These are phyloP conservation scores for Stenichneumon culpator DNA, from an alignment of 2,888 invertebrate species.

Conservation along the genomic window DNA sequence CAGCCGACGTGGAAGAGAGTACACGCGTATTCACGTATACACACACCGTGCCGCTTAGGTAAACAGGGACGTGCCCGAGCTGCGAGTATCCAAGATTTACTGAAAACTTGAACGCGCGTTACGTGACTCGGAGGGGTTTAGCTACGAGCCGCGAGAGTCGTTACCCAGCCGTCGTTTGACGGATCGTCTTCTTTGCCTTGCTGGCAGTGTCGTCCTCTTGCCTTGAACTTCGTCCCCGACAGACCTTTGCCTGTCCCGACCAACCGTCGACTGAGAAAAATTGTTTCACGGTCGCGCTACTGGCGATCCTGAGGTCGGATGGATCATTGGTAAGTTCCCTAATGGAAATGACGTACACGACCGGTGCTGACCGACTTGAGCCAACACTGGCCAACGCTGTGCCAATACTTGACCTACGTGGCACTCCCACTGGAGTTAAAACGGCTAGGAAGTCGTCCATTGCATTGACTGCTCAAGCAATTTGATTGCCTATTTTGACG, in stretches of 20 bases:
- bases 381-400: too few relatives aligned
- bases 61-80: background rate
- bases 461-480: too few relatives aligned
- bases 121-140: slow-evolving; percentile 48
- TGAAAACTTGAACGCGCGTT: slow-evolving; percentile 44
- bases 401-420: too few relatives aligned
- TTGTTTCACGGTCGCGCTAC: background rate
- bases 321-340: too few relatives aligned
- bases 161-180: slow-evolving; percentile 50
- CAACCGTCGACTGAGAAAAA: background rate
- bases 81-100: slow-evolving; percentile 33
- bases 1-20: background rate
- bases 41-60: background rate
- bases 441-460: too few relatives aligned
- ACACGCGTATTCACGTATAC: slow-evolving; percentile 21
- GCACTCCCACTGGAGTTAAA: too few relatives aligned
- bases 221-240: slow-evolving; percentile 28
- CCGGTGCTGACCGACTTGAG: too few relatives aligned
- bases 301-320: background rate
- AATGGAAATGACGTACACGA: too few relatives aligned
- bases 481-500: too few relatives aligned
- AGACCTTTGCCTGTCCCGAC: background rate
- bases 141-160: slow-evolving; percentile 43
- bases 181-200: slow-evolving; percentile 30
- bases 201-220: background rate